Conservation (phyloP, 2,797 vertebrate genomes). For the Falco novaeseelandiae region DNA sequence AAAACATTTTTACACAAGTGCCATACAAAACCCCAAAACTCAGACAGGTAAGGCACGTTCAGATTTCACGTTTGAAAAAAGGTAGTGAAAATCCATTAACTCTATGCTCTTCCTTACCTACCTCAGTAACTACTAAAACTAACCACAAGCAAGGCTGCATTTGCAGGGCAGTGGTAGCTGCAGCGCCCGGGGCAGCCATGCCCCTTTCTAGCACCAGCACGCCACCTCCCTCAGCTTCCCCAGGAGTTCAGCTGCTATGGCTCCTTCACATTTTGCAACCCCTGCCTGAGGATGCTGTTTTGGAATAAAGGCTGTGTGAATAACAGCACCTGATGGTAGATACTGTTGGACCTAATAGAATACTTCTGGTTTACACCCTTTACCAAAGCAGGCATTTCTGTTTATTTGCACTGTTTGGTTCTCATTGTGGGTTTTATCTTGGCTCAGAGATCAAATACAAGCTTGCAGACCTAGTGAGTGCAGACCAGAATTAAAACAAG, state of each 20-base stretch:
- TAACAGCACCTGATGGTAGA: background rate
- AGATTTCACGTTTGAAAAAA: background rate
- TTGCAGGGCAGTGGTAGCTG: accelerated
- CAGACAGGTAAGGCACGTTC: background rate
- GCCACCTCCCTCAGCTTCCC: background rate
- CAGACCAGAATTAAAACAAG: conserved; percentile 60
- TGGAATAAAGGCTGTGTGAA: accelerated
- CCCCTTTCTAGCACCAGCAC: background rate
- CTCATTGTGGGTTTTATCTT: conserved; percentile 54
- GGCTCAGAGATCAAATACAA: conserved; percentile 60
- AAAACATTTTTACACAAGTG: background rate
- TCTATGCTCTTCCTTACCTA: background rate
- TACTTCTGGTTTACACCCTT: background rate
- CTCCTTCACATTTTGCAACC: background rate
- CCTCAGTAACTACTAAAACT: background rate
- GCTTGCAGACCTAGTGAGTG: background rate
- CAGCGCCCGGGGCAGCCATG: background rate
- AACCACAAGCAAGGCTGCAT: accelerated
- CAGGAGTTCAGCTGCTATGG: background rate
- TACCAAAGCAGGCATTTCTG: conserved; percentile 26
- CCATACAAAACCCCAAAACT: background rate
- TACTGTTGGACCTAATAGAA: background rate
- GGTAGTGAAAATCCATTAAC: background rate
- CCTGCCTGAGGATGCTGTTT: background rate
- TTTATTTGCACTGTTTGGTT: conserved; percentile 51